A percentile compares a stretch with the other conserved stretches of the same genome.
These are phyloP conservation scores for Epinephelus cyanopodus DNA, from an alignment of 2,113 vertebrate species.

Conservation along the genomic window DNA sequence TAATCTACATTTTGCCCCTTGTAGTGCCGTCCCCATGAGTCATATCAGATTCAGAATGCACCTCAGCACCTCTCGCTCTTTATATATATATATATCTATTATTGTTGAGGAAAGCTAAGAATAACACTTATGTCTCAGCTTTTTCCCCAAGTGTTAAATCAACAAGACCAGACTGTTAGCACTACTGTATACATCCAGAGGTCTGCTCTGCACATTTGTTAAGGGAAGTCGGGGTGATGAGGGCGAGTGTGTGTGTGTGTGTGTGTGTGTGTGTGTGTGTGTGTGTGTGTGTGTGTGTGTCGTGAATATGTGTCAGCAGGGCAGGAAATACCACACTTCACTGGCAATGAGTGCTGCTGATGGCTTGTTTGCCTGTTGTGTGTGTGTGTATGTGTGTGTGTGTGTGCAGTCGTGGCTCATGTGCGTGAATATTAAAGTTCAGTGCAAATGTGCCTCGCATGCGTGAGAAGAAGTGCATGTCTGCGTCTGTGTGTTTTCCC, in stretches of 20 bases:
- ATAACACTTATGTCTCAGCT: conserved; percentile 49
- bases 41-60: conserved; percentile 43
- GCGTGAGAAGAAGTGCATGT: not conserved
- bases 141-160: conserved; percentile 62
- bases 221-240: conserved; percentile 43
- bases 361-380: conserved; percentile 61
- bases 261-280: conserved; percentile 26
- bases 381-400: conserved; percentile 2
- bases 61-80: conserved; percentile 7
- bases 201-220: conserved; percentile 45
- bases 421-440: conserved; percentile 23
- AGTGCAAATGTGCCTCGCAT: not conserved
- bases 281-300: conserved; percentile 37
- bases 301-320: conserved; percentile 60
- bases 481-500: conserved; percentile 19
- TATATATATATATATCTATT: conserved; percentile 20
- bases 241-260: conserved; percentile 15
- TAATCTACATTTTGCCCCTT: conserved; percentile 42
- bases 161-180: conserved; percentile 55
- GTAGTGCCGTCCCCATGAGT: conserved; percentile 35
- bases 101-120: conserved; percentile 50
- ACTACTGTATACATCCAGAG: conserved; percentile 58
- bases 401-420: conserved; percentile 1
- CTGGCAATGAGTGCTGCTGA: conserved; percentile 62
- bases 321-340: conserved; percentile 72